Base-by-base conservation (phyloP, 2,113 vertebrate genomes). In the Thalassoma bifasciatum region DNA sequence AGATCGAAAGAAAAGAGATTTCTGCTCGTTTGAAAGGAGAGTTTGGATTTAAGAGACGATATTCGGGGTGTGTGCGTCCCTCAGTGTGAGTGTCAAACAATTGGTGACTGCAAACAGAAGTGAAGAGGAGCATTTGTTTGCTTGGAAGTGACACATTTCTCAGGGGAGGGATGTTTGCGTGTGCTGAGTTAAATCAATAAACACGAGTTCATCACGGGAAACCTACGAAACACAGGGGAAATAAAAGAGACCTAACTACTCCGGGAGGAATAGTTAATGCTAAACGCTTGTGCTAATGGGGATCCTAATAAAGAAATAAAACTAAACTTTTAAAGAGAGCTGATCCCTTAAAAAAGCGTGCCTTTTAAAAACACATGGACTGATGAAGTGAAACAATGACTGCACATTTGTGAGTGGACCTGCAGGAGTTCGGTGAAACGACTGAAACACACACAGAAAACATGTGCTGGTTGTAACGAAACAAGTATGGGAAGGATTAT, bases 301-400 rank as follows among this genome's bases (percentile, higher is more conserved):
- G 30, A 30, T 30, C 30, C 30, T 6, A 30, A 30, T 30, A 4
- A 30, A 30, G 30, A 30, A 30, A 44, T 4, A 24, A 13, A 67
- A 53, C 36, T 21, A 59, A 47, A 61, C 8, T 8, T 79, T 49
- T 44, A 12, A 79, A 83, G 51, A 72, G 38, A 62, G 34, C 30
- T 72, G 59, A 85, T 53, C 53, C 37, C 58, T 64, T 66, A 13
- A 72, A 70, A 79, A 77, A 81, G 63, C 79, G 51, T 66, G 53
- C 58, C n/a, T 75, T 80, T 79, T 75, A 75, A 84, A 83, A 87
- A 64, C 71, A 60, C 72, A 78, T 34, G 58, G 53, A 78, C 8
- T 3, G 72, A 75, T 69, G 56, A 61, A 66, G 57, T 37, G 54
- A 6, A 79, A 83, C 66, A 77, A 40, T 50, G 40, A 76, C 14